Conservation (phyloP, 2,888 invertebrate genomes). For the Cheilosia pagana region DNA sequence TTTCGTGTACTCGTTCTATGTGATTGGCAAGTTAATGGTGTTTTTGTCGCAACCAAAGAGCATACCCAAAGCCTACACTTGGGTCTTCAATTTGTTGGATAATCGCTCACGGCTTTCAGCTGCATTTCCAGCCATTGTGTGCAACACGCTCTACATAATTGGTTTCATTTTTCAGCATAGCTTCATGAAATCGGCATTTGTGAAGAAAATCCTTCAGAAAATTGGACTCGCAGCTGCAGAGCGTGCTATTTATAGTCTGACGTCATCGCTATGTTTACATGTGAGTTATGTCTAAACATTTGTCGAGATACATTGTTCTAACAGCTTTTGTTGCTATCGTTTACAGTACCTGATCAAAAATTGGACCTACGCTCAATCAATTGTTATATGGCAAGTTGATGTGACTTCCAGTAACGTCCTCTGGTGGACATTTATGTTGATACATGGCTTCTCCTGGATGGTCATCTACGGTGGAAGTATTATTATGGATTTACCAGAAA, state of each 20-base stretch:
- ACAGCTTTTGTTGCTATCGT: conserved; percentile 23
- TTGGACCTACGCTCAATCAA: conserved; percentile 84
- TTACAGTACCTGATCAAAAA: conserved; percentile 84
- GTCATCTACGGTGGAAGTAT: conserved; percentile 86
- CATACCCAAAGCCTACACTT: conserved; percentile 79
- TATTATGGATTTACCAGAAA: conserved; percentile 86
- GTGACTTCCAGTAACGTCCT: conserved; percentile 82
- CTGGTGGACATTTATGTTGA: conserved; percentile 84
- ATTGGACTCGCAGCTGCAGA: conserved; percentile 83
- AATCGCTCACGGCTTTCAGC: conserved; percentile 81
- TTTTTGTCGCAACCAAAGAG: conserved; percentile 85
- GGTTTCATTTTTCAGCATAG: conserved; percentile 86
- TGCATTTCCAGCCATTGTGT: conserved; percentile 82
- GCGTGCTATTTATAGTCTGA: conserved; percentile 84
- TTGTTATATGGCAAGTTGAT: conserved; percentile 85
- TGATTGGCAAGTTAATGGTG: conserved; percentile 84
- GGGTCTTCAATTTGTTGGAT: conserved; percentile 82
- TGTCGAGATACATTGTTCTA: conserved; percentile 6
- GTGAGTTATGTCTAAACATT: conserved; percentile 78
- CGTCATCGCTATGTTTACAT: conserved; percentile 84
- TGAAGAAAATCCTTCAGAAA: conserved; percentile 83
- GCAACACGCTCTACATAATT: conserved; percentile 84
- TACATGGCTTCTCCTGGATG: conserved; percentile 85
- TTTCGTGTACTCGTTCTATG: conserved; percentile 84
- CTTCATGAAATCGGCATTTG: conserved; percentile 84